Conservation (phyloP, 1,140 invertebrate species). For the Lithobius niger region DNA sequence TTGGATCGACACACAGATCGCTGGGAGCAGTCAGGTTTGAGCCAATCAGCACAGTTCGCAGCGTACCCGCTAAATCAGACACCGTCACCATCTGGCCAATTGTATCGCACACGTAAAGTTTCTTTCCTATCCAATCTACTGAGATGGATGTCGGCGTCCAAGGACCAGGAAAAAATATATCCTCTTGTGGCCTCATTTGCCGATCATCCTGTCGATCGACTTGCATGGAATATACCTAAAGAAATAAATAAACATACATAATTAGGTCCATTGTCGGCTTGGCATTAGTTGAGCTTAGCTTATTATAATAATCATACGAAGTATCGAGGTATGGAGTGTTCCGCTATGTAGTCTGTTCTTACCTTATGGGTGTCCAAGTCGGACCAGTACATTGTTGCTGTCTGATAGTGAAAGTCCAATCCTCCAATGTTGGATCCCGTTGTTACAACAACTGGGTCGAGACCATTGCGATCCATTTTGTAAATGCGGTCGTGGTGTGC, state of each 20-base stretch:
- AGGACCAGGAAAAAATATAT: slow-evolving; percentile 59
- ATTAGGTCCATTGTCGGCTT: no score
- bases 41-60: slow-evolving; percentile 76
- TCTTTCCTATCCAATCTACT: slow-evolving; percentile 94
- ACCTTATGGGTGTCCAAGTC: slow-evolving; percentile 58
- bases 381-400: slow-evolving; percentile 82
- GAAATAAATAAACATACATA: no score
- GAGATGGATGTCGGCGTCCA: slow-evolving; percentile 81
- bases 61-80: slow-evolving; percentile 68
- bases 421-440: slow-evolving; percentile 62
- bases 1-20: slow-evolving; percentile 84
- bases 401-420: slow-evolving; percentile 70
- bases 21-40: slow-evolving; percentile 80
- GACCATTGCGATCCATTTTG: slow-evolving; percentile 42
- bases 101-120: slow-evolving; percentile 87
- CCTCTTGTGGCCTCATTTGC: slow-evolving; percentile 36
- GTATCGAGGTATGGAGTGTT: no score
- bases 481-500: slow-evolving; percentile 67
- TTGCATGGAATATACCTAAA: slow-evolving; percentile 23
- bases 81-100: slow-evolving; percentile 86
- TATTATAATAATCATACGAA: no score
- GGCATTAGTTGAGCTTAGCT: no score
- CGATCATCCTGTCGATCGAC: slow-evolving; percentile 24
- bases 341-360: no score
- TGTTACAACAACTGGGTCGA: slow-evolving; percentile 43